Conservation (phyloP, 1,140 invertebrate species). For the Apis cerana region DNA sequence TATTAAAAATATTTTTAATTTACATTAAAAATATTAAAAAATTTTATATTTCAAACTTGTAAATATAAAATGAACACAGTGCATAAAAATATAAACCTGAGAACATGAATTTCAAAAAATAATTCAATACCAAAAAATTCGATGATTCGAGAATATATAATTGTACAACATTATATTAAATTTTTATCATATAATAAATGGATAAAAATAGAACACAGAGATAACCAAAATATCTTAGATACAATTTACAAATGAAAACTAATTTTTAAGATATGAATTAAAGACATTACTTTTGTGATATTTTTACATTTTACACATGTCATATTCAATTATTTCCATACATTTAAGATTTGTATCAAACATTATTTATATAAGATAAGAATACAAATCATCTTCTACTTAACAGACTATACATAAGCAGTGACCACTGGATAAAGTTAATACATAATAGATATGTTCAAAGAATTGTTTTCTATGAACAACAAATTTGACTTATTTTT, state of each 20-base stretch:
- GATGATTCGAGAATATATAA: neutral
- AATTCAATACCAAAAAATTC: neutral
- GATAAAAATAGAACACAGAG: slow-evolving; percentile 9
- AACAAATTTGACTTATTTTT: slow-evolving; percentile 22
- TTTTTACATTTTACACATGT: neutral
- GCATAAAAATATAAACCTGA: slow-evolving; percentile 17
- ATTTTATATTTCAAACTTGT: slow-evolving; percentile 3
- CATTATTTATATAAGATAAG: slow-evolving; percentile 10
- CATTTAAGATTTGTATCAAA: slow-evolving; percentile 23
- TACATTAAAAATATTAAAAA: neutral
- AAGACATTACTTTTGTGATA: neutral
- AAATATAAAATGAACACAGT: slow-evolving; percentile 33
- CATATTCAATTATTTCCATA: neutral
- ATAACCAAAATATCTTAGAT: slow-evolving; percentile 18
- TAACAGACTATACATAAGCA: neutral
- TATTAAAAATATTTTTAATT: neutral
- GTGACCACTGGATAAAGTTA: slow-evolving; percentile 14
- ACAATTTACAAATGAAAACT: slow-evolving; percentile 3
- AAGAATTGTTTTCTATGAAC: slow-evolving; percentile 30
- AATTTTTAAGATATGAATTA: neutral
- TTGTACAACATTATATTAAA: neutral
- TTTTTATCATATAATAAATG: slow-evolving; percentile 26
- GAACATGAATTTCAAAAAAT: neutral
- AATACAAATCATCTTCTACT: slow-evolving; percentile 14
- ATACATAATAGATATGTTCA: slow-evolving; percentile 32